Percentiles rank a stretch among this genome's conserved stretches.
Conservation (phyloP, 2,113 vertebrate species). For the Larimichthys polyactis region DNA sequence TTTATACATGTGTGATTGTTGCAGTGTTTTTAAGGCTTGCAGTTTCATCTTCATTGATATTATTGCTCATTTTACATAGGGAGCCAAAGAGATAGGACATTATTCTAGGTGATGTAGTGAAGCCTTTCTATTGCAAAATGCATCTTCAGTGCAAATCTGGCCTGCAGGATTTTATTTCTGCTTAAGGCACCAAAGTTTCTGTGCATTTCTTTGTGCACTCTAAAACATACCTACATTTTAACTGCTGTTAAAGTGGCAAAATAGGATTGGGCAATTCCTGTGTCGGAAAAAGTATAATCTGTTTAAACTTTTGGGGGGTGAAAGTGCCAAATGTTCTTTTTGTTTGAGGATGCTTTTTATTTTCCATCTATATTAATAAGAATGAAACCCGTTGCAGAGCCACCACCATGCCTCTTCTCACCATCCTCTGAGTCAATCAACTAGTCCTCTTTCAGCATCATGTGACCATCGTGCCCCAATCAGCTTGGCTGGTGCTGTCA, state of each 20-base stretch:
- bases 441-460: constrained; percentile 99
- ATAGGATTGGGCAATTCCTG: constrained; percentile 46
- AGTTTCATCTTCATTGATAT: constrained; percentile 78
- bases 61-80: constrained; percentile 60
- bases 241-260: constrained; percentile 25
- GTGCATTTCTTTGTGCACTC: constrained; percentile 38
- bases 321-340: constrained; percentile 87
- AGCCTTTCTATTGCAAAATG: constrained; percentile 31
- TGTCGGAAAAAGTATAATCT: constrained; percentile 41
- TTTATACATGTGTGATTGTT: constrained; percentile 56
- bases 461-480: constrained; percentile 99
- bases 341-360: constrained; percentile 96
- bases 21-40: constrained; percentile 46
- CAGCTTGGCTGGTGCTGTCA: constrained; percentile 99
- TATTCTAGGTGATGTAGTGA: not conserved
- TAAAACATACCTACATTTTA: constrained; percentile 5
- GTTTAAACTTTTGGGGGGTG: constrained; percentile 59
- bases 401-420: constrained; percentile 99
- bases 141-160: constrained; percentile 37
- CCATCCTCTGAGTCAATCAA: constrained; percentile 99
- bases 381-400: constrained; percentile 99
- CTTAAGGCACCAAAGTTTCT: constrained; percentile 24
- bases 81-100: not conserved
- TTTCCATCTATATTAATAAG: constrained; percentile 99
- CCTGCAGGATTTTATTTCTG: constrained; percentile 20